Evolutionary conservation across 2,888 invertebrate species (phyloP).

Genomic region (Hipparchia semele): DNA sequence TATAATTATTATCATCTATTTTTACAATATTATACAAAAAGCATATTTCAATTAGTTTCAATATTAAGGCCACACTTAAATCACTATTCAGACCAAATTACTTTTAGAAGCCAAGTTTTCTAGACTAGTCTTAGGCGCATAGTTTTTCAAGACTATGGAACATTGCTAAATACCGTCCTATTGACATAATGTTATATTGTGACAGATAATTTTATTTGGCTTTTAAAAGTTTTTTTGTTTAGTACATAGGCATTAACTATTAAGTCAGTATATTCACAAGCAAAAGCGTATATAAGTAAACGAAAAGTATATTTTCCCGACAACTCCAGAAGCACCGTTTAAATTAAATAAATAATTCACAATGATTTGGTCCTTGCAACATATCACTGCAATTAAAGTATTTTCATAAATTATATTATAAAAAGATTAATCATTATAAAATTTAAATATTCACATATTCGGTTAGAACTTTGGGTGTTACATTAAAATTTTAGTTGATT

Average conservation of each 20-base stretch:
- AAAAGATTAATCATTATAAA: not conserved
- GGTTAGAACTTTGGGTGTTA: not conserved
- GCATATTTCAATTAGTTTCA: slow-evolving; percentile 20
- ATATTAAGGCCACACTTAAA: slow-evolving; percentile 33
- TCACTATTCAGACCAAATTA: slow-evolving; percentile 29
- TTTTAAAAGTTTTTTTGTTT: no score
- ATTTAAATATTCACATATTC: not conserved
- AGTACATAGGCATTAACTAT: no score
- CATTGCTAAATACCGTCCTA: not conserved
- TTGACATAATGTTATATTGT: not conserved
- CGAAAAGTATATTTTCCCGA: no score
- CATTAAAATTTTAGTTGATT: not conserved
- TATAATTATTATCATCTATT: slow-evolving; percentile 31
- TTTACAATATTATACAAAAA: slow-evolving; percentile 44
- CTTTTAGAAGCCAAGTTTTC: not conserved
- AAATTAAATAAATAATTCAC: slow-evolving; percentile 1
- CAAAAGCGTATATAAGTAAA: not conserved
- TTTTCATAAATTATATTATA: not conserved
- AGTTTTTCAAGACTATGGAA: not conserved
- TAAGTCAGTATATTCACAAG: not conserved
- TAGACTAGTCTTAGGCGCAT: no score
- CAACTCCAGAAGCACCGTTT: no score
- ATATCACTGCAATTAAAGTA: not conserved
- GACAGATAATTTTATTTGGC: not conserved
- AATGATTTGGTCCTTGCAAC: slow-evolving; percentile 11